A percentile compares a stretch with the other conserved stretches of the same genome.
Evolutionary conservation across 2,113 vertebrate species (phyloP).

Genomic region (Eubucco bourcierii): DNA sequence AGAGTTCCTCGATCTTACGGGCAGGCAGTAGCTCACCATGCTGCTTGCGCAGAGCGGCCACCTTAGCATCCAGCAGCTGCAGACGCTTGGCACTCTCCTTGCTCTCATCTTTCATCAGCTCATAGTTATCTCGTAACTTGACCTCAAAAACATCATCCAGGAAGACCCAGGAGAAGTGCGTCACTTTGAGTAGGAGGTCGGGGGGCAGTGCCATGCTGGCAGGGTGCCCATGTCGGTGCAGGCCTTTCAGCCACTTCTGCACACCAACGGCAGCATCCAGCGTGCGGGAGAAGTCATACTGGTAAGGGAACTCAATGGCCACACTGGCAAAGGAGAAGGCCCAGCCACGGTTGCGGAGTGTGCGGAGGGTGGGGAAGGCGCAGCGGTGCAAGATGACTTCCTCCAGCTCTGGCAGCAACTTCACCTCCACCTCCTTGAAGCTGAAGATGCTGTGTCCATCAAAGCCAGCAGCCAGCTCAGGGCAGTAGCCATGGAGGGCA

Average conservation of each 20-base stretch:
- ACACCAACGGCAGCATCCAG: slow-evolving; percentile 89
- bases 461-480: slow-evolving; percentile 84
- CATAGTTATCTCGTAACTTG: slow-evolving; percentile 95
- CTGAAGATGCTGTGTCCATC: slow-evolving; percentile 91
- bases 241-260: slow-evolving; percentile 94
- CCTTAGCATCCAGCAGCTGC: slow-evolving; percentile 91
- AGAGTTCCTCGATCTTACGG: slow-evolving; percentile 97
- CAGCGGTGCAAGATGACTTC: slow-evolving; percentile 86
- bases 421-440: slow-evolving; percentile 84
- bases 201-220: slow-evolving; percentile 76
- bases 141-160: slow-evolving; percentile 94
- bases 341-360: slow-evolving; percentile 85
- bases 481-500: slow-evolving; percentile 79
- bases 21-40: slow-evolving; percentile 95
- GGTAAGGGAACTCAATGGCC: slow-evolving; percentile 91
- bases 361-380: slow-evolving; percentile 81
- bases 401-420: slow-evolving; percentile 80
- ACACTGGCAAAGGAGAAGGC: slow-evolving; percentile 83
- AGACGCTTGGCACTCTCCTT: slow-evolving; percentile 95
- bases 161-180: slow-evolving; percentile 94
- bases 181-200: slow-evolving; percentile 86
- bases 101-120: slow-evolving; percentile 97
- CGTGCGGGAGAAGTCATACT: slow-evolving; percentile 92
- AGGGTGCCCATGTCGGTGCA: slow-evolving; percentile 70
- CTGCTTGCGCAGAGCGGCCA: slow-evolving; percentile 92